Evolutionary conservation across 2,113 vertebrate species (phyloP).

Genomic region (Anser cygnoides): DNA sequence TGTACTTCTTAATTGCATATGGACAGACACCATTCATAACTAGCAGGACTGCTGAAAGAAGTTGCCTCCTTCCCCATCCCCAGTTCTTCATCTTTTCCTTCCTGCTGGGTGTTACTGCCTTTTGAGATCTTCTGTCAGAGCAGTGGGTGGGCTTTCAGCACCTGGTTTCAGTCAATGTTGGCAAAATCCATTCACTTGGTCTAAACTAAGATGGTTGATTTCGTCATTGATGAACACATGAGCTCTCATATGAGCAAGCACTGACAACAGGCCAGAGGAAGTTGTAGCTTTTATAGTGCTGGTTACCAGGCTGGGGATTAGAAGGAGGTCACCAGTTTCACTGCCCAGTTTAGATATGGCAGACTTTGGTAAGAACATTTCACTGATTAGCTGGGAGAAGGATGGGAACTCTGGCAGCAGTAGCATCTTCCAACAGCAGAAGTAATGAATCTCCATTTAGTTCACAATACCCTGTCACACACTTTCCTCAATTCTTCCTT

Average conservation of each 20-base stretch:
- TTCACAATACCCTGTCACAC: not conserved
- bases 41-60: not conserved
- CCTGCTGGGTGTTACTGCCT: not conserved
- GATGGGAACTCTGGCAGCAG: not conserved
- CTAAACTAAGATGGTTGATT: not conserved
- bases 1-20: not conserved
- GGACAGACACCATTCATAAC: not conserved
- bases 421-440: not conserved
- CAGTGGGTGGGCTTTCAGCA: too few relatives aligned
- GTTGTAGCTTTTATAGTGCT: not conserved
- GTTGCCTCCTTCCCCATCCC: not conserved
- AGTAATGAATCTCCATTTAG: not conserved
- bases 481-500: not conserved
- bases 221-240: not conserved
- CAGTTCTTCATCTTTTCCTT: not conserved
- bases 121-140: not conserved
- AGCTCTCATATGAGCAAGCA: not conserved
- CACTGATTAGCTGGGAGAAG: not conserved
- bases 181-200: not conserved
- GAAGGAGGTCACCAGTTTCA: not conserved
- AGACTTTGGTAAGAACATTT: not conserved
- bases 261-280: not conserved
- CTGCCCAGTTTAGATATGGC: not conserved
- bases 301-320: not conserved
- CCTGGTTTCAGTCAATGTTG: not conserved